Base-by-base conservation (phyloP, 1,140 invertebrate species). In the Lordiphosa stackelbergi region DNA sequence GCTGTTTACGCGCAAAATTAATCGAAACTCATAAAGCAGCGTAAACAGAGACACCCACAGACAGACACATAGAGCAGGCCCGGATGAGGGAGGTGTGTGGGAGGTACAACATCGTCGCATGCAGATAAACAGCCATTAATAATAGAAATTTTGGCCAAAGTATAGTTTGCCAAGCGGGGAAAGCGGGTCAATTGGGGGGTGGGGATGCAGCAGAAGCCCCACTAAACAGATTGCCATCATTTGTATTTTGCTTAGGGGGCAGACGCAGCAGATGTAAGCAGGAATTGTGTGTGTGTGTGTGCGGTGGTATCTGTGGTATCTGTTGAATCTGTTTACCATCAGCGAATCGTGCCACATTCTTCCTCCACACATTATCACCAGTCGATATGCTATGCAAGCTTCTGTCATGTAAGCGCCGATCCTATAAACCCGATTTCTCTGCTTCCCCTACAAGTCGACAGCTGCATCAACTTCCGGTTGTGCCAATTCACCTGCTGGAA, bases 111-210 rank as follows among this genome's bases (percentile, higher is more conserved):
- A 70, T 66, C 75, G 75, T 74, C 66, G 75, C 77, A 81, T 79
- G 66, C 71, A 68, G 75, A 79, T 81, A 79, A 81, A 81, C 75
- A 79, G 75, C 62, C 75, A 79, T 79, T 79, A 81, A 79, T 75
- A 81, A 79, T 79, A 74, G 69, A 79, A 71, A 79, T 79, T 68
- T 68, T 79, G 71, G 70, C 45, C 53, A 66, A 37, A 47, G 49
- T 24, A 55, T 59, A 58, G 38, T 59, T 52, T 41, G 37, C 40
- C 47, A 22, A 53, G 9, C 38, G 53, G 13, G 12, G 35, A 22
- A 12, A 16, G 41, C 35, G n/a, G 42, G 10, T 22, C 4, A n/a
- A 12, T 12, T 28, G 19, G 19, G 19, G 19, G 3, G 3, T 2
- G 19, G 12, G 53, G 58, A 42, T 54, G 55, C 41, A 46, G 57